Evolutionary conservation across 2,797 vertebrate genomes (phyloP), one percentile per base, ranked within the genome.

Genomic region (Pygocentrus nattereri): DNA sequence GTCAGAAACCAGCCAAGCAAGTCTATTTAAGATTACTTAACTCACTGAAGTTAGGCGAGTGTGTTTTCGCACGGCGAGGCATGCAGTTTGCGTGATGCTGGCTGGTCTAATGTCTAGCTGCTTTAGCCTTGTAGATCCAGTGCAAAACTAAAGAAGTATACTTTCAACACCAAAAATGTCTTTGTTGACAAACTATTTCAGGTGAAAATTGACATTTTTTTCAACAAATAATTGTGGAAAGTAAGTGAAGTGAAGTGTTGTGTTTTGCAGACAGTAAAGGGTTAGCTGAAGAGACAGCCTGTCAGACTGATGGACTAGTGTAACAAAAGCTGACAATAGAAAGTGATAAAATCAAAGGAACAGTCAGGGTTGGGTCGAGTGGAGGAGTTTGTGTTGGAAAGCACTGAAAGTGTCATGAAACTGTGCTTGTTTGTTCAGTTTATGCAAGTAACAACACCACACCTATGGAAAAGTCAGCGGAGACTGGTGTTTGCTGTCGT

Each of bases 381-480:
- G 11, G 52, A 58, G 54, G 54, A 41, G 52, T 41, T 59, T 58
- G 27, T 71, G 47, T 71, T 50, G 71, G 31, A 49, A 73, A 73
- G 27, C 21, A 31, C 16, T 27, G 34, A 3, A 16, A 38, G 16
- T 41, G 52, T 16, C n/a, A 44, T 34, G 18, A 18, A 25, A n/a
- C 54, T 49, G 0, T 59, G 72, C 50, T 58, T 38, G 27, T 74
- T 74, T 27, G 21, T 31, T 58, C 19, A 11, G 71, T 58, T 73
- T 56, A 11, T n/a, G 71, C 15, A 11, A n/a, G 19, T 38, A 38
- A 65, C 13, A 13, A 50, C 47, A 21, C 25, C 47, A 71, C 69
- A 52, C 69, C 69, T 71, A 27, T 38, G 70, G 70, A 73, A 73
- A 73, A 56, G 25, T 73, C 52, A 8, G 30, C 23, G 73, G 10